phyloP scores from a whole-genome alignment of 2,888 invertebrate species.

The Himalopsyche tibetana region DNA sequence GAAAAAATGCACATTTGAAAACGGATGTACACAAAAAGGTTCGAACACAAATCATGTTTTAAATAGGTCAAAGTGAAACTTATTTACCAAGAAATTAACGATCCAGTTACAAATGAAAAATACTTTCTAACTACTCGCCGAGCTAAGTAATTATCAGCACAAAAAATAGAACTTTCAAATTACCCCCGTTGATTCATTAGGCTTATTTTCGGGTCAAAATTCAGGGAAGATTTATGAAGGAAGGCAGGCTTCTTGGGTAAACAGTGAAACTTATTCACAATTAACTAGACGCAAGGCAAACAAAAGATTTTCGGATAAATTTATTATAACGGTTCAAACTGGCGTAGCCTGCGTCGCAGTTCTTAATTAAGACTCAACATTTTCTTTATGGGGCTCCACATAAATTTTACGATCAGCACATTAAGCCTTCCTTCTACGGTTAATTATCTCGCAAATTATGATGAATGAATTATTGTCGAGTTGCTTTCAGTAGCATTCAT shows the following conservation, averaged over 20 bases:
- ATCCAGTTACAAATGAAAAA: too few species aligned
- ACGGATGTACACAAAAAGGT: too few species aligned
- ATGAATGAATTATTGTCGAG: too few species aligned
- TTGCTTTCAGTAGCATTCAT: too few species aligned
- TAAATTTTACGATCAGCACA: conserved; percentile 54
- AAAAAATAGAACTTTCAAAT: conserved; percentile 20
- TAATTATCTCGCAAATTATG: not conserved
- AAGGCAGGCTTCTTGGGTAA: conserved; percentile 41
- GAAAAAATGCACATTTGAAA: too few species aligned
- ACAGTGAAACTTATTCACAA: conserved; percentile 46
- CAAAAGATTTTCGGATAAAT: conserved; percentile 53
- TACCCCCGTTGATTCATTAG: conserved; percentile 4
- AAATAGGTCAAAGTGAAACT: too few species aligned
- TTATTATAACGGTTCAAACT: conserved; percentile 51
- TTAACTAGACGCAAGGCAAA: conserved; percentile 40
- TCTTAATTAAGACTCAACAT: conserved; percentile 55
- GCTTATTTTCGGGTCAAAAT: conserved; percentile 50
- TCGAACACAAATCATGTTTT: too few species aligned
- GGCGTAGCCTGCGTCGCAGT: conserved; percentile 50
- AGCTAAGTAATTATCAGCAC: not conserved
- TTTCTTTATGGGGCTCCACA: conserved; percentile 50
- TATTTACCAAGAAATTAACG: too few species aligned
- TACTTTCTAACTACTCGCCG: too few species aligned
- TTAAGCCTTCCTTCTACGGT: conserved; percentile 17
- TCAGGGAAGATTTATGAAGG: conserved; percentile 51